A percentile compares a stretch with the other conserved stretches of the same genome.
These are phyloP conservation scores for Eulemur macaco DNA, from an alignment of 2,113 vertebrate genomes.

Conservation along the genomic window DNA sequence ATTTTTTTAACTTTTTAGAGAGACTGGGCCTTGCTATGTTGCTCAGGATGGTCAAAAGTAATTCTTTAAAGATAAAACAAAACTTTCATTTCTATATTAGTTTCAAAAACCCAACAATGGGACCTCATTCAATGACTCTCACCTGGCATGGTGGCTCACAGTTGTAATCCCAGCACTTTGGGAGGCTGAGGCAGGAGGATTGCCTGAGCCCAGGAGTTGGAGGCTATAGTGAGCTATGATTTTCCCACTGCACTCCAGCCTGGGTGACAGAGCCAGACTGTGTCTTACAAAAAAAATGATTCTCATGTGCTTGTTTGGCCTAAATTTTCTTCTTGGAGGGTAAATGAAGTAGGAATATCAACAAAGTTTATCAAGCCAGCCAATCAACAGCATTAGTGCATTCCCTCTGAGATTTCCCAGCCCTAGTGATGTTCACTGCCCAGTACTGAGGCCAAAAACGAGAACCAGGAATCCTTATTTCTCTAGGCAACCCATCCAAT, in stretches of 20 bases:
- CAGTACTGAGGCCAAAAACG: background rate
- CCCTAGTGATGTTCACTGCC: background rate
- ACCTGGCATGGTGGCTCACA: no score
- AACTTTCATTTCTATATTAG: background rate
- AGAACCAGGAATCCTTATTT: background rate
- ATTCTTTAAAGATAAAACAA: background rate
- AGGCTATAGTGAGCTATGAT: no score
- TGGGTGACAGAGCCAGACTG: no score
- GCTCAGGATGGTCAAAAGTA: no score
- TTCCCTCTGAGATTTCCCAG: background rate
- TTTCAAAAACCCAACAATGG: background rate
- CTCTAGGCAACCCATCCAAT: fast-evolving
- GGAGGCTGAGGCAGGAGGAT: no score
- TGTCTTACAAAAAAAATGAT: background rate
- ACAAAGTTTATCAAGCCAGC: background rate
- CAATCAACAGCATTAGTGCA: background rate
- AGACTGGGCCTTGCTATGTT: no score
- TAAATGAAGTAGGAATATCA: background rate
- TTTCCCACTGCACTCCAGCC: no score
- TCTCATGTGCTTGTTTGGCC: background rate
- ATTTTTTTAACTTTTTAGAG: no score
- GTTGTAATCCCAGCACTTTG: no score
- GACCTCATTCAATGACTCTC: background rate
- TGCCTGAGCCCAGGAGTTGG: no score
- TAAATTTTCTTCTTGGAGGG: background rate